Percentiles rank a stretch among this genome's conserved stretches.
phyloP scores from a whole-genome alignment of 1,140 invertebrate species.

The Neodiprion virginianus region DNA sequence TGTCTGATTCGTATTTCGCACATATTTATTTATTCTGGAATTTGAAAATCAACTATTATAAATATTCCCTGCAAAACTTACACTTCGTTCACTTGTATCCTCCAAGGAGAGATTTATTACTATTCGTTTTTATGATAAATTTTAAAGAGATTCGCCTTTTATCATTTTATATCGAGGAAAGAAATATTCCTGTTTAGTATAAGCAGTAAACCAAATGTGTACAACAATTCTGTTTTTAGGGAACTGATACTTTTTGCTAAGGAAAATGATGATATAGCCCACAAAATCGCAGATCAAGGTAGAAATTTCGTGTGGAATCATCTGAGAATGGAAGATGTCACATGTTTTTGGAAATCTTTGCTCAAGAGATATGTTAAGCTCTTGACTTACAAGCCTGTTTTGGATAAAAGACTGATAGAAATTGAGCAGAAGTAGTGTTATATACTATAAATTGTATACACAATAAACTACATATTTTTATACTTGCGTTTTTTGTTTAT shows the following conservation, averaged over 20 bases:
- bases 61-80: slow-evolving; percentile 1
- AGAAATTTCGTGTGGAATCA: slow-evolving; percentile 84
- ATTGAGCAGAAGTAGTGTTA: slow-evolving; percentile 42
- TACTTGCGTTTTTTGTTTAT: not conserved
- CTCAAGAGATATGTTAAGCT: slow-evolving; percentile 81
- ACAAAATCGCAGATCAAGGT: slow-evolving; percentile 84
- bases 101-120: too few species aligned
- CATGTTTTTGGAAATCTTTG: slow-evolving; percentile 88
- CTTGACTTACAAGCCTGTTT: slow-evolving; percentile 72
- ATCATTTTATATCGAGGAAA: slow-evolving; percentile 14
- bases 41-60: not conserved
- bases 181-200: not conserved
- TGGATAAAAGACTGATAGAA: slow-evolving; percentile 65
- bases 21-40: too few species aligned
- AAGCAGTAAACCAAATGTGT: slow-evolving; percentile 17
- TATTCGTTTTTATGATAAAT: slow-evolving; percentile 11
- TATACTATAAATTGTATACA: too few species aligned
- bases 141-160: slow-evolving; percentile 13
- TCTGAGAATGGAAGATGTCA: slow-evolving; percentile 82
- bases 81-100: too few species aligned
- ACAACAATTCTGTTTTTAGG: slow-evolving; percentile 47
- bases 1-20: not conserved
- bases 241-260: slow-evolving; percentile 80
- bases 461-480: not conserved
- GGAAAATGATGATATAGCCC: slow-evolving; percentile 76